Evolutionary conservation across 2,113 vertebrate genomes (phyloP).

Genomic region (Urocynchramus pylzowi): DNA sequence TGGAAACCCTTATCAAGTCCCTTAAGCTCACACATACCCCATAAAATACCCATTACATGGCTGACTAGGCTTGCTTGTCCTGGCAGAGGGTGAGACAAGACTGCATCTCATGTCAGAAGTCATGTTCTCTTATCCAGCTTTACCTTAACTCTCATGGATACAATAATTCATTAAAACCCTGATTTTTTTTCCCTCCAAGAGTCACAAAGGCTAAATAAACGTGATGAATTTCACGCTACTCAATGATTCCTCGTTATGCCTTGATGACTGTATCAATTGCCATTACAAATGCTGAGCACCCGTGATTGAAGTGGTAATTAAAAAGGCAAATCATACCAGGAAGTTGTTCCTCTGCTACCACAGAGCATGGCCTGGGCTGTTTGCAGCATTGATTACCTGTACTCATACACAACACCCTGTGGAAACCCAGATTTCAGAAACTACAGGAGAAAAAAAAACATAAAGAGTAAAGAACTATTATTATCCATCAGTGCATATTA

Average conservation of each 20-base stretch:
- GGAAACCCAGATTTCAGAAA: background rate
- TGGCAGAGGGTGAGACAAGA: background rate
- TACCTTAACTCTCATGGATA: background rate
- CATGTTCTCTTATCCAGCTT: background rate
- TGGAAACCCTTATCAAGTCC: background rate
- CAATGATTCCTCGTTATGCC: background rate
- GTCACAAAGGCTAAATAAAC: conserved; percentile 26
- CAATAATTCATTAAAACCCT: background rate
- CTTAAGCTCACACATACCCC: background rate
- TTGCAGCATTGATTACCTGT: background rate
- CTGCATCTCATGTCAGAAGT: background rate
- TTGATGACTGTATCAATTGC: conserved; percentile 42
- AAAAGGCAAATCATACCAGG: background rate
- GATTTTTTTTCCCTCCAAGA: background rate
- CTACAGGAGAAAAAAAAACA: background rate
- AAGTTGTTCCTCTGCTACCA: background rate
- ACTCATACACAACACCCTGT: background rate
- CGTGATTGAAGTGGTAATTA: conserved; percentile 24
- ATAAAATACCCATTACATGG: background rate
- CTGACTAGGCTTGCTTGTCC: background rate
- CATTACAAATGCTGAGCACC: conserved; percentile 15
- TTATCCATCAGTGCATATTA: background rate
- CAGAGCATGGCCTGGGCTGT: background rate
- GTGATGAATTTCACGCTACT: conserved; percentile 1
- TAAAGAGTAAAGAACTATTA: background rate